A percentile compares a stretch with the other conserved stretches of the same genome.
phyloP scores from a whole-genome alignment of 1,140 invertebrate genomes.

The Drosophila yakuba region DNA sequence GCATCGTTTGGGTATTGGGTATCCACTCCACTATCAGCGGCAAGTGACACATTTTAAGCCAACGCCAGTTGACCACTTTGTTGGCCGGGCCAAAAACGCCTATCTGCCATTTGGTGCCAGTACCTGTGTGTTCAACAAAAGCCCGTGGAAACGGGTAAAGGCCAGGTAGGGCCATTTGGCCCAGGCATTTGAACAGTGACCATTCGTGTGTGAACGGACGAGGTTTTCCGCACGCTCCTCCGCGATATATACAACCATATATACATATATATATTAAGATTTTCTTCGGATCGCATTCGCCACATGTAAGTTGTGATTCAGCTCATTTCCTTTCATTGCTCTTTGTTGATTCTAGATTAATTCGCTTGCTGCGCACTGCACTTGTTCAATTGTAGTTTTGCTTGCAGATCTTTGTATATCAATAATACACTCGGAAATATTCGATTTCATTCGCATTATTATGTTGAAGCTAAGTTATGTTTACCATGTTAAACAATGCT shows the following conservation, averaged over 20 bases:
- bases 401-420: neutral
- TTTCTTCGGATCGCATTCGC: constrained; percentile 1
- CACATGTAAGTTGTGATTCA: constrained; percentile 34
- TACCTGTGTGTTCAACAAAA: neutral
- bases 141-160: constrained; percentile 8
- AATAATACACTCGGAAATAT: neutral
- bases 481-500: no score
- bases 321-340: constrained; percentile 19
- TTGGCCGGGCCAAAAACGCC: constrained; percentile 16
- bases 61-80: constrained; percentile 27
- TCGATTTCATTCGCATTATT: neutral
- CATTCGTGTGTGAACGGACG: constrained; percentile 51
- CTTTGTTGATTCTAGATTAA: constrained; percentile 23
- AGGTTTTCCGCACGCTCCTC: constrained; percentile 22
- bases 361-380: constrained; percentile 5
- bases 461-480: no score
- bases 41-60: constrained; percentile 40
- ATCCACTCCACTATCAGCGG: constrained; percentile 44
- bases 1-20: constrained; percentile 3
- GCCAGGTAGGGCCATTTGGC: constrained; percentile 11
- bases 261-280: constrained; percentile 11
- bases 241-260: neutral
- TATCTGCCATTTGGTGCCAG: constrained; percentile 22
- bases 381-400: constrained; percentile 10
- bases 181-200: constrained; percentile 26